Evolutionary conservation across 1,140 invertebrate genomes (phyloP).

Genomic region (Babylonia areolata): DNA sequence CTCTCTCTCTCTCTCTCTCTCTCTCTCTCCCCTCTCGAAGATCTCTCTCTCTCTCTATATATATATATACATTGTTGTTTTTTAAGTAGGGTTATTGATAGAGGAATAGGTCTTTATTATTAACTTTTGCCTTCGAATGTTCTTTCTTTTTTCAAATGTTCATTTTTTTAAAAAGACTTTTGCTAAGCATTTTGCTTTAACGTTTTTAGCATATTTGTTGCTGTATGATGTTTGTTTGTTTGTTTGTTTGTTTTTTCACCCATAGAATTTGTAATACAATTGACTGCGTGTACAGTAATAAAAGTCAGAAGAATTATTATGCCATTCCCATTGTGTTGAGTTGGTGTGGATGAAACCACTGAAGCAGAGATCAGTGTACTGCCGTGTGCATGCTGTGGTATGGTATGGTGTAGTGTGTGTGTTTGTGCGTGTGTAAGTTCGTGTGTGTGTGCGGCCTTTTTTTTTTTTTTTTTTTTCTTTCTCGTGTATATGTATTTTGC

Average conservation of each 20-base stretch:
- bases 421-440: not conserved
- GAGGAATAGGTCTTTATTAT: too few relatives aligned
- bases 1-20: not conserved
- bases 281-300: not conserved
- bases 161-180: too few relatives aligned
- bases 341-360: too few relatives aligned
- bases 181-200: not conserved
- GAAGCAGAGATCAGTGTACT: too few relatives aligned
- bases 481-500: not conserved
- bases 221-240: not conserved
- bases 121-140: too few relatives aligned
- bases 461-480: not conserved
- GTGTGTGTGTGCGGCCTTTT: not conserved
- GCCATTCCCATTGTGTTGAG: not conserved
- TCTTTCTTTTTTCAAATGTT: not conserved
- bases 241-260: not conserved
- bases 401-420: not conserved
- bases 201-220: not conserved
- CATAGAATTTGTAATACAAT: not conserved
- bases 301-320: not conserved
- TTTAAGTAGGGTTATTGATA: too few relatives aligned
- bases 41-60: not conserved
- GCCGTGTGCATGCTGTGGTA: not conserved
- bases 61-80: not conserved
- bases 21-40: not conserved